Percentiles rank a stretch among this genome's conserved stretches.
Evolutionary conservation across 2,888 invertebrate species (phyloP).

Genomic region (Matsumyia berberina): DNA sequence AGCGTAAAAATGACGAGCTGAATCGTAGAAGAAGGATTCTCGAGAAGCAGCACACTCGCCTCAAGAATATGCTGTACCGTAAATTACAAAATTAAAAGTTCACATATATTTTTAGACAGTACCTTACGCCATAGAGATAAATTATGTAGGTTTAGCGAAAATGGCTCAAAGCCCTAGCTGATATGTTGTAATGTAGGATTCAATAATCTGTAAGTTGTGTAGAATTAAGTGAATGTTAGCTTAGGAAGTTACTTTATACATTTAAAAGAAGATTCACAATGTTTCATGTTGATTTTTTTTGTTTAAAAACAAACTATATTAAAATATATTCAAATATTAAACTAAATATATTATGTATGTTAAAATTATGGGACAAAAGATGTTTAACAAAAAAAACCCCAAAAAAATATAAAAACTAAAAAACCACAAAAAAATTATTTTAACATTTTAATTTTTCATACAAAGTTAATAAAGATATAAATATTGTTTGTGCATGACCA

Average conservation of each 20-base stretch:
- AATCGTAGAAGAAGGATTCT: not conserved
- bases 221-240: conserved; percentile 56
- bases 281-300: conserved; percentile 49
- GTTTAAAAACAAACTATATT: not conserved
- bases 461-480: conserved; percentile 3
- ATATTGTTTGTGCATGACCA: conserved; percentile 32
- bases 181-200: conserved; percentile 25
- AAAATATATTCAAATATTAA: conserved; percentile 13
- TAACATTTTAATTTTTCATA: conserved; percentile 37
- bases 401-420: conserved; percentile 45
- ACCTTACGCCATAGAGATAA: not conserved
- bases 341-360: conserved; percentile 26
- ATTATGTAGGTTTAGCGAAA: conserved; percentile 2
- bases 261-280: conserved; percentile 44
- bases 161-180: conserved; percentile 35
- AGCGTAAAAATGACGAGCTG: conserved; percentile 49
- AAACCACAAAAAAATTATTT: conserved; percentile 46
- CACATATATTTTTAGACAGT: not conserved
- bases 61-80: conserved; percentile 26
- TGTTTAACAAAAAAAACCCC: conserved; percentile 18
- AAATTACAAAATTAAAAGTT: not conserved
- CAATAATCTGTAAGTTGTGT: conserved; percentile 37
- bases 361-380: conserved; percentile 51
- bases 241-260: conserved; percentile 41
- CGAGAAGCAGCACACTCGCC: conserved; percentile 20